Conservation (phyloP, 2,113 vertebrate genomes). For the Chiloscyllium plagiosum region DNA sequence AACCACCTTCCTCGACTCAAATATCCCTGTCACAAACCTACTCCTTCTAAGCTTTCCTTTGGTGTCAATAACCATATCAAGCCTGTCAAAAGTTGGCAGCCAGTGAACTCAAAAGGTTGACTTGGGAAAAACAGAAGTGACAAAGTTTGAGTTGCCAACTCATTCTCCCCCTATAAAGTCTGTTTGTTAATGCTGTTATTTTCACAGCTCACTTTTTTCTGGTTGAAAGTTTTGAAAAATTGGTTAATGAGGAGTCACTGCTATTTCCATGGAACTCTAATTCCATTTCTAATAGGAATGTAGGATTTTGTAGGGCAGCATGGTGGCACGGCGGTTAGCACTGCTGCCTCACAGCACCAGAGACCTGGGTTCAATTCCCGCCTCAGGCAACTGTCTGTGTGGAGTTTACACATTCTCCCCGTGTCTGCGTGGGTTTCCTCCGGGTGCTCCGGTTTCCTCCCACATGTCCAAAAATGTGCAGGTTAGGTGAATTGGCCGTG, state of each 20-base stretch:
- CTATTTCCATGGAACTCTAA: conserved; percentile 49
- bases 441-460: too few relatives aligned
- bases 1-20: neutral
- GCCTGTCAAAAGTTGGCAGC: neutral
- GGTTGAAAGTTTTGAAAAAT: conserved; percentile 45
- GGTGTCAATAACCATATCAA: neutral
- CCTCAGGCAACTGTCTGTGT: too few relatives aligned
- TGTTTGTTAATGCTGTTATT: conserved; percentile 52
- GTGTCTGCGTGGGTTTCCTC: too few relatives aligned
- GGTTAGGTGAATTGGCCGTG: too few relatives aligned
- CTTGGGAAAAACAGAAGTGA: conserved; percentile 44
- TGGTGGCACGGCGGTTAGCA: too few relatives aligned
- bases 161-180: conserved; percentile 44
- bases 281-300: conserved; percentile 72
- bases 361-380: too few relatives aligned
- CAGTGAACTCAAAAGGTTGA: neutral
- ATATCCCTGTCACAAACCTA: neutral
- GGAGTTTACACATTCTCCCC: too few relatives aligned
- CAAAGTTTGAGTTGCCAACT: conserved; percentile 47
- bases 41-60: neutral
- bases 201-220: conserved; percentile 54
- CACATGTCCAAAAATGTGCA: too few relatives aligned
- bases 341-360: too few relatives aligned
- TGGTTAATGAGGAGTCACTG: conserved; percentile 44
- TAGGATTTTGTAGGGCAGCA: too few relatives aligned